Conservation (phyloP, 2,113 vertebrate species). For the Acanthisitta chloris region DNA sequence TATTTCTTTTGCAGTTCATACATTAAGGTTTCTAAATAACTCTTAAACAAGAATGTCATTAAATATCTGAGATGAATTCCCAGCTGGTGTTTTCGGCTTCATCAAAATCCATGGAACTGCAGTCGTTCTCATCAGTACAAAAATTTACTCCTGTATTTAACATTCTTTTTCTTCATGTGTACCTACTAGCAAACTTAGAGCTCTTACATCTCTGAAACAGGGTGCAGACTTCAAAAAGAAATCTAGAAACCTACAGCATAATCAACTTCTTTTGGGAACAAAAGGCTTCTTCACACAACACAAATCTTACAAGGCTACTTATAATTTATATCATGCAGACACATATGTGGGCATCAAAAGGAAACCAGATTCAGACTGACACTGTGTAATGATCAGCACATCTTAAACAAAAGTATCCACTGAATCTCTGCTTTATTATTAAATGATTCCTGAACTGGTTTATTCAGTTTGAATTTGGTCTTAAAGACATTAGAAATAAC, state of each 20-base stretch:
- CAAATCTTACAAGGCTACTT: background rate
- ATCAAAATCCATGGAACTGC: background rate
- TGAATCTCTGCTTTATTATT: background rate
- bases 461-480: background rate
- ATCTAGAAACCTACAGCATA: background rate
- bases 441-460: background rate
- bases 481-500: background rate
- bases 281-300: background rate
- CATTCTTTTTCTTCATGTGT: background rate
- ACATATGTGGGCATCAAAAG: background rate
- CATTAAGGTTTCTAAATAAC: background rate
- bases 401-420: background rate
- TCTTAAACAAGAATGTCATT: background rate
- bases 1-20: background rate
- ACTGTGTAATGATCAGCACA: background rate
- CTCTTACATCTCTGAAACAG: background rate
- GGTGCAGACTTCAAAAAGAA: background rate
- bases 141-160: background rate
- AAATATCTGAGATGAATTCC: background rate
- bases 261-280: background rate
- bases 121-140: background rate
- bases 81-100: background rate
- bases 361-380: background rate
- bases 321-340: rapidly evolving
- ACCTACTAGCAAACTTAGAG: background rate